Base-by-base conservation (phyloP, 2,113 vertebrate genomes). In the Pollachius pollachius region DNA sequence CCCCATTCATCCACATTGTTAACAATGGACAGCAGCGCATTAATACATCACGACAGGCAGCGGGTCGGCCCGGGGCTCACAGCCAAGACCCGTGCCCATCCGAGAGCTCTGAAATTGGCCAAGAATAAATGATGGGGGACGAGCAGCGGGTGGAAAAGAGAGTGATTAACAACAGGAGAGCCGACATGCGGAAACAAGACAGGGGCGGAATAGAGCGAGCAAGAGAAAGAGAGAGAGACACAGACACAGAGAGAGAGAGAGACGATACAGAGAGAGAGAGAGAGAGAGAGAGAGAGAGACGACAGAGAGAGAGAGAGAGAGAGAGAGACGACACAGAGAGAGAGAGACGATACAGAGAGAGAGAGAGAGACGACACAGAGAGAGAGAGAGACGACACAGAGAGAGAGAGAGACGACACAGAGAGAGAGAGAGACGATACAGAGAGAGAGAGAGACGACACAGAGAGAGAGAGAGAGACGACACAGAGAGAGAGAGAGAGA, bases 401-500 rank as follows among this genome's bases (percentile, higher is more conserved):
- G 67, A 61, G 27, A 41, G 6, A 41, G 11, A 1, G 37, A 41
- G 37, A 41, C 4, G 11, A 41, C 4, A 41, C 2, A 41, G 37
- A 41, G 37, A 41, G 6, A 41, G 37, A 41, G 37, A 11, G 37
- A 41, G 37, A 41, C n/a, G 37, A 11, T 3, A 41, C 4, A 9
- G 37, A 41, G 37, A 41, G 37, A 61, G 37, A 34, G 64, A 65
- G 37, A 27, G 64, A 34, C n/a, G n/a, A n/a, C n/a, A n/a, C n/a
- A n/a, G 64, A 7, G 37, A 67, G 56, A 11, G 56, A 18, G 17
- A 62, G 6, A 73, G 34, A 66, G 23, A n/a, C n/a, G n/a, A n/a
- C n/a, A 58, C 25, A 54, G 15, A 41, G 57, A 21, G 19, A 19
- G 30, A 23, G 23, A 23, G 23, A 23, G 23, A 23, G 23, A 23